phyloP scores from a whole-genome alignment of 2,888 invertebrate species.

The Artemia sinica region DNA sequence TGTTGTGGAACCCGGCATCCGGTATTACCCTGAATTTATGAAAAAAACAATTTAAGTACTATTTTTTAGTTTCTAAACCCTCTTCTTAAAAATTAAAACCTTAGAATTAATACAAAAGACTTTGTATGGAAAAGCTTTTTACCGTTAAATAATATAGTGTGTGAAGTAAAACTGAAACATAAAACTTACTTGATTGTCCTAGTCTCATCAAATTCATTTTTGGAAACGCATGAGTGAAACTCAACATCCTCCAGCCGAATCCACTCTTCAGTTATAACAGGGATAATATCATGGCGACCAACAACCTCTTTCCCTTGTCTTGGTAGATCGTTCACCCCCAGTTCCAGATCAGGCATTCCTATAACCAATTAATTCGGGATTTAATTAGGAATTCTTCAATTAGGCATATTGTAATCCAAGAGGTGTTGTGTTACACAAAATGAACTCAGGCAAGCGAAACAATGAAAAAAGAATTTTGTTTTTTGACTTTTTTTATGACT shows the following conservation, averaged over 20 bases:
- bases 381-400: not conserved
- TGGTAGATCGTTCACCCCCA: slow-evolving; percentile 91
- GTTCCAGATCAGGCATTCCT: slow-evolving; percentile 88
- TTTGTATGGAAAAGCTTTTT: too few relatives aligned
- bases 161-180: not conserved
- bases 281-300: slow-evolving; percentile 95
- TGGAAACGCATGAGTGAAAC: slow-evolving; percentile 83
- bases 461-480: not conserved
- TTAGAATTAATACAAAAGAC: too few relatives aligned
- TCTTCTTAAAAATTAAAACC: too few relatives aligned
- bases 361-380: slow-evolving; percentile 17
- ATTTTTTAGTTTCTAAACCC: too few relatives aligned
- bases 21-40: too few relatives aligned
- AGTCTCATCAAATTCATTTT: slow-evolving; percentile 66
- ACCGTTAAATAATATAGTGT: too few relatives aligned
- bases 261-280: slow-evolving; percentile 97
- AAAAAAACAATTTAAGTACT: too few relatives aligned
- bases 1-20: too few relatives aligned
- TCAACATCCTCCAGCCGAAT: slow-evolving; percentile 83
- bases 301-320: slow-evolving; percentile 98
- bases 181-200: slow-evolving; percentile 60
- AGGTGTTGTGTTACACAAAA: not conserved
- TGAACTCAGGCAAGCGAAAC: not conserved
- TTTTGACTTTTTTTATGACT: not conserved
- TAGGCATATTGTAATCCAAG: too few relatives aligned